A percentile compares a stretch with the other conserved stretches of the same genome.
Conservation (phyloP, 2,888 invertebrate genomes). For the Drosophila tanythrix region DNA sequence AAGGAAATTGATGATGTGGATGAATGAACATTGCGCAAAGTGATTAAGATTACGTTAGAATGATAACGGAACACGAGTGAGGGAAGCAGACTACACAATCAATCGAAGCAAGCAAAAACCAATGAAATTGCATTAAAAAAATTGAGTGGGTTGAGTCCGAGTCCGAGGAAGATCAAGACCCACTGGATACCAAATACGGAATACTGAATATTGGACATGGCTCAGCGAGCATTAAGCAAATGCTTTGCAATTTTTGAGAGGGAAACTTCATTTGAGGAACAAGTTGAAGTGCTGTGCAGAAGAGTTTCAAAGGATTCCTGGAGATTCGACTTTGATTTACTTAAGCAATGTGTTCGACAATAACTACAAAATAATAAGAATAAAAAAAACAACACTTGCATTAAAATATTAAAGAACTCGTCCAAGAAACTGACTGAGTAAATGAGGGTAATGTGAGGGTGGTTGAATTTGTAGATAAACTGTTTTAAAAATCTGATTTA, state of each 20-base stretch:
- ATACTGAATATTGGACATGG: conserved; percentile 28
- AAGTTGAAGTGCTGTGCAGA: background rate
- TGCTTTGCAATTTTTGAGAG: conserved; percentile 18
- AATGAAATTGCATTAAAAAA: conserved; percentile 66
- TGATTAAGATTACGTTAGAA: conserved; percentile 83
- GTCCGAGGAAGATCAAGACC: background rate
- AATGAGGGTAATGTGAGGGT: background rate
- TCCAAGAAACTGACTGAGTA: background rate
- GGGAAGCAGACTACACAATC: conserved; percentile 55
- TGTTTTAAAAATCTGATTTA: background rate
- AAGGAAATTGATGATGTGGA: conserved; percentile 84
- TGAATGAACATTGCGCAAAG: conserved; percentile 83
- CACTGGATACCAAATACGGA: background rate
- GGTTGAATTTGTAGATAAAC: background rate
- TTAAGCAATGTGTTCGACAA: background rate
- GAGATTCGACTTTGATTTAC: background rate
- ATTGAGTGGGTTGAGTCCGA: conserved; percentile 24
- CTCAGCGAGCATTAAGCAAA: conserved; percentile 42
- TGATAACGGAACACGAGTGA: conserved; percentile 65
- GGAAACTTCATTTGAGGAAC: conserved; percentile 19
- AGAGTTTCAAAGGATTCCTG: conserved; percentile 5
- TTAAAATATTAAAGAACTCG: background rate
- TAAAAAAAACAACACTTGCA: background rate
- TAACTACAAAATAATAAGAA: background rate
- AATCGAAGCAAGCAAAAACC: conserved; percentile 54